These are phyloP conservation scores for Gnathonemus echidnorhynchus DNA, from an alignment of 2,113 vertebrate genomes.

Conservation along the genomic window DNA sequence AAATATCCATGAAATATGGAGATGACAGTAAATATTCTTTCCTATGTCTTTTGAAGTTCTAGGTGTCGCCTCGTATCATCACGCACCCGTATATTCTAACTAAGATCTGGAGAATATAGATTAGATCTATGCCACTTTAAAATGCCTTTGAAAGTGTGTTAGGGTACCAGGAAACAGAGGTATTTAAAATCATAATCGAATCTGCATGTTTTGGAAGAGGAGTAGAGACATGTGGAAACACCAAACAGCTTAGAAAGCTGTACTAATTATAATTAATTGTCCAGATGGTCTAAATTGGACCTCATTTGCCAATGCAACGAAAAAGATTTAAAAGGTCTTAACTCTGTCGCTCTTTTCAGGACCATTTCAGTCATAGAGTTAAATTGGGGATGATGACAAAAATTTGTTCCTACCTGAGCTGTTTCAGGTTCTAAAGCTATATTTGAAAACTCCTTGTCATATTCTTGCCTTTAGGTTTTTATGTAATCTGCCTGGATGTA, in stretches of 20 bases:
- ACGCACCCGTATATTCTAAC: neutral
- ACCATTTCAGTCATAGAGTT: neutral
- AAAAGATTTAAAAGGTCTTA: neutral
- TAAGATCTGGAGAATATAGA: neutral
- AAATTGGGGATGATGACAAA: neutral
- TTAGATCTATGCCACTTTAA: neutral
- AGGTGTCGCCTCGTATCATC: neutral
- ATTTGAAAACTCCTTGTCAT: neutral
- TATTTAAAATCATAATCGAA: neutral
- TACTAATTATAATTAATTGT: neutral
- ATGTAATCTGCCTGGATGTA: neutral
- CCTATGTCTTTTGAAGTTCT: neutral
- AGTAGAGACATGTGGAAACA: neutral
- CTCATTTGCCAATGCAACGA: neutral
- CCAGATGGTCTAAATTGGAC: neutral
- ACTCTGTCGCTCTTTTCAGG: neutral
- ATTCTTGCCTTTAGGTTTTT: neutral
- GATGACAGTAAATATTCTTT: neutral
- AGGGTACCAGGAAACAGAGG: neutral
- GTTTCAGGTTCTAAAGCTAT: neutral
- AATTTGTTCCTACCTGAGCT: neutral
- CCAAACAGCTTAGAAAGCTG: neutral
- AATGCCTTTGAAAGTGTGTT: neutral
- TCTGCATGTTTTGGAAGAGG: neutral
- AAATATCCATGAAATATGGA: neutral